Evolutionary conservation across 1,140 invertebrate species (phyloP), one percentile per base, ranked within the genome.

Genomic region (Aphaenogaster rudis): DNA sequence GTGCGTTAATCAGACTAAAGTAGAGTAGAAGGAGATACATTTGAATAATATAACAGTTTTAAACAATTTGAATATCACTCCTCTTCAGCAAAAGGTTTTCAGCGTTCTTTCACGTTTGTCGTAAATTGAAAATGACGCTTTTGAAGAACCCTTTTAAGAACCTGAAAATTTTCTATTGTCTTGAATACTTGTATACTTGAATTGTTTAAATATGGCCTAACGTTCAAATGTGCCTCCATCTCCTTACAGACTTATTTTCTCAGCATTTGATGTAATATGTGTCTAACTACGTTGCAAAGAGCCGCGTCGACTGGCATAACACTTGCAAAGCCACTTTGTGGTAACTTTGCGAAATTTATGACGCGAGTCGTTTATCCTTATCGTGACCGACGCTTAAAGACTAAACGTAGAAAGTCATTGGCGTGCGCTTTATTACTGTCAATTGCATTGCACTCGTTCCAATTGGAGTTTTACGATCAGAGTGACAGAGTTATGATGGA

Each of bases 401-500:
- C 15, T 39, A 61, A 74, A n/a, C 17, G n/a, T 21, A 48, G 57
- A 82, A 13, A 39, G 11, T 13, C 50, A 39, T 72, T 17, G n/a
- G 3, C 17, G 52, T 33, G 57, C 3, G 66, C 36, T 86, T 80
- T 80, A 63, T 76, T 54, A 21, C 42, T 61, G 59, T 88, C 74
- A 89, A 88, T 86, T 89, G 78, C 33, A 50, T 63, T 71, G 36
- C 50, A 54, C 39, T 72, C 79, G 72, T 88, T 85, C 39, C 64
- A 78, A 61, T 88, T 80, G 57, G 21, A 81, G 0, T 57, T 71
- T 81, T 71, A 57, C n/a, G 28, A 71, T 28, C 21, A 81, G 76
- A 78, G 9, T 59, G 36, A 42, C 17, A 76, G 77, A 63, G 17
- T 21, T 71, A 8, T 11, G 0, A 48, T 33, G 74, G 39, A 33